phyloP scores from a whole-genome alignment of 2,113 vertebrate genomes.

The Chloropsis cyanopogon region DNA sequence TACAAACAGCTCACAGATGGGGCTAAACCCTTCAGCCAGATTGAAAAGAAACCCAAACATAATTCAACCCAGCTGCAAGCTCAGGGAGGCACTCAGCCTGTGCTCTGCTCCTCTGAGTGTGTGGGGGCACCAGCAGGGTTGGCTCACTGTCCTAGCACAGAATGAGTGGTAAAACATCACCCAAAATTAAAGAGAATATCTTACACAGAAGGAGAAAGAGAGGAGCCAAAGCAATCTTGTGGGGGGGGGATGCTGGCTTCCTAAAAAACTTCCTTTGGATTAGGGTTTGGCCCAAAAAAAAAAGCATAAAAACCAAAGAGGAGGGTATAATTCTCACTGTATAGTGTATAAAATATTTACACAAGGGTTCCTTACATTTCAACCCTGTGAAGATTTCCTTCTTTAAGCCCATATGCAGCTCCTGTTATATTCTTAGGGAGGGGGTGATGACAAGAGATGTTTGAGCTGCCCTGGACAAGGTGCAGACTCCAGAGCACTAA shows the following conservation, averaged over 20 bases:
- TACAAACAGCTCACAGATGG: not conserved
- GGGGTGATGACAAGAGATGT: not conserved
- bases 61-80: conserved; percentile 1
- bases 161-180: not conserved
- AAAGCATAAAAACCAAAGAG: not conserved
- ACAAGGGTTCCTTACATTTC: not conserved
- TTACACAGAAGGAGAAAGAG: not conserved
- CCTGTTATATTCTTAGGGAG: not conserved
- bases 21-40: not conserved
- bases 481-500: not conserved
- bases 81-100: not conserved
- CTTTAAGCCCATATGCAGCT: not conserved
- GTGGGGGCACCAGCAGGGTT: not conserved
- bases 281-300: not conserved
- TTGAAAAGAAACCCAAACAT: not conserved
- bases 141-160: not conserved
- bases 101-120: not conserved
- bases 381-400: not conserved
- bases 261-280: not conserved
- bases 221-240: not conserved
- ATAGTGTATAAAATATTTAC: not conserved
- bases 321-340: not conserved
- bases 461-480: not conserved
- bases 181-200: not conserved
- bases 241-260: not conserved